Evolutionary conservation across 2,797 vertebrate genomes (phyloP), one percentile per base, ranked within the genome.

Genomic region (Hydrophis major): DNA sequence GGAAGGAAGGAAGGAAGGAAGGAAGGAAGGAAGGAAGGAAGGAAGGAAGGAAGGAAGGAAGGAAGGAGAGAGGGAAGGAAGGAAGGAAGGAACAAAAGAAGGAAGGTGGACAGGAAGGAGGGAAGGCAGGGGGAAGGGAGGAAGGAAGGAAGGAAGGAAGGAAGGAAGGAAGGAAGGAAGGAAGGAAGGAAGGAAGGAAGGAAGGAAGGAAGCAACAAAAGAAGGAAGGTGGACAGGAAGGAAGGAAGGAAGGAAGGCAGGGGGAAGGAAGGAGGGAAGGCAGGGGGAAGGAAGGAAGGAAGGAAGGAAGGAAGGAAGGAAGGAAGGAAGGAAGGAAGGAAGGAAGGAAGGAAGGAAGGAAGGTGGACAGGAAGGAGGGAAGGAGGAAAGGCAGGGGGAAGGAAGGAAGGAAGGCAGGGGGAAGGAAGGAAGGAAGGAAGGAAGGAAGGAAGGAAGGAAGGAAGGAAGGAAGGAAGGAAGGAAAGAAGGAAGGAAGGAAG

Each of bases 401-500:
- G 53, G 11, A 0, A 8, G 53, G 6, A 60, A 6, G 22, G 20
- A 66, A 12, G 28, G 4, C 32, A 32, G 32, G 32, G 32, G 32
- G 32, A 37, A 37, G 37, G 37, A 37, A 37, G 37, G 2, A 37
- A 60, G 37, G 37, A 37, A 37, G 37, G 37, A 37, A 37, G 2
- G 37, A 32, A 32, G 1, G 32, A 32, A 32, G 13, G 66, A 14
- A 3, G 66, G 6, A 1, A 37, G 37, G 2, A 37, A 60, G 37
- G 37, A 37, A 37, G 37, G 37, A 37, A 37, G 2, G 37, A 32
- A 32, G 1, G 32, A 32, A 32, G 13, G 66, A 14, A 3, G 66
- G 6, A 1, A 37, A n/a, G 6, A 1, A 18, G n/a, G n/a, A 0
- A 32, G 28, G n/a, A 2, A 12, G 61, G 4, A 5, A 28, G 27